phyloP scores from a whole-genome alignment of 2,797 vertebrate species.

The Labroides dimidiatus region DNA sequence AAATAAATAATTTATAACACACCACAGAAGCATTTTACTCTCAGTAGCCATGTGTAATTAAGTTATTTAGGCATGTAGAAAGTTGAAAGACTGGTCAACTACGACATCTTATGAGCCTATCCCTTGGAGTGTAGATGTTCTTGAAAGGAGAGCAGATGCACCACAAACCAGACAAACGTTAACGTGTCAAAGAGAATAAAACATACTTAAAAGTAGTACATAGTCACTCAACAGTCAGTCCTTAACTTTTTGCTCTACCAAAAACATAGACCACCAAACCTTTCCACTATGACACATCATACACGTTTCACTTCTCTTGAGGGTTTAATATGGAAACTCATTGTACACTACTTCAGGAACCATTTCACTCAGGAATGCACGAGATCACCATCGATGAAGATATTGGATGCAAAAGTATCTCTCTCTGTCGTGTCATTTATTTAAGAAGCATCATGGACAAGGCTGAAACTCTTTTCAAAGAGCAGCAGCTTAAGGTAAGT shows the following conservation, averaged over 20 bases:
- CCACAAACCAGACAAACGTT: neutral
- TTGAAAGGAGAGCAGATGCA: constrained; percentile 11
- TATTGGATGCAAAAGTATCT: neutral
- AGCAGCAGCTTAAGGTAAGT: constrained; percentile 81
- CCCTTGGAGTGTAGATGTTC: constrained; percentile 2
- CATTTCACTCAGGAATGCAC: neutral
- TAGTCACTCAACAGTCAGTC: neutral
- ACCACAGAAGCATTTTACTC: constrained; percentile 17
- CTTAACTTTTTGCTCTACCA: neutral
- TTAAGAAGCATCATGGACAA: constrained; percentile 71
- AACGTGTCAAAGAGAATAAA: neutral
- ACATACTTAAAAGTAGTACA: neutral
- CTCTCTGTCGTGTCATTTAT: neutral
- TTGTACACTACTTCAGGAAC: neutral
- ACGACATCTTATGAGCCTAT: constrained; percentile 5
- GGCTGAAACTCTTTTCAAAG: constrained; percentile 70
- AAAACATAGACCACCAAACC: neutral
- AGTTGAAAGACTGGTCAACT: neutral
- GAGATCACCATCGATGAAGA: neutral
- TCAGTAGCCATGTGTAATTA: constrained; percentile 28
- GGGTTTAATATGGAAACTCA: constrained; percentile 40
- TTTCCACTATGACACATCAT: constrained; percentile 21
- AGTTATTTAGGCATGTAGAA: constrained; percentile 19
- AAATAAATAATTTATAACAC: constrained; percentile 3
- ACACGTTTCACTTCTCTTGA: constrained; percentile 67